Evolutionary conservation across 2,888 invertebrate species (phyloP).

Genomic region (Acronicta alni): DNA sequence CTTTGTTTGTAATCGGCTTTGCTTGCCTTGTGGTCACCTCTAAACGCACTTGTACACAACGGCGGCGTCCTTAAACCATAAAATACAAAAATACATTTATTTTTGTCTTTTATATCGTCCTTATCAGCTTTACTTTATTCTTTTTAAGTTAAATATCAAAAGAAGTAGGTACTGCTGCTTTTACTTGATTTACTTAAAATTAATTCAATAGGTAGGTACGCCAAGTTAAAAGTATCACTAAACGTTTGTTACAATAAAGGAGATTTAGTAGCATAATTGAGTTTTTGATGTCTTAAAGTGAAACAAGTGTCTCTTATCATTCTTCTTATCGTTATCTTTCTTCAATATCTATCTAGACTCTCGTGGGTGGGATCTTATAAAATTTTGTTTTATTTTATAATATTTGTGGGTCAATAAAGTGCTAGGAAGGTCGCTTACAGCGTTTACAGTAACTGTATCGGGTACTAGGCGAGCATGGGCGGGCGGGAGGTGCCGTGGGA

Average conservation of each 20-base stretch:
- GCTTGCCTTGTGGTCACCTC: slow-evolving; percentile 64
- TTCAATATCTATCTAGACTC: not conserved
- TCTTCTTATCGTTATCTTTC: not conserved
- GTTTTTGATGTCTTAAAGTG: slow-evolving; percentile 29
- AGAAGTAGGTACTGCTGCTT: slow-evolving; percentile 7
- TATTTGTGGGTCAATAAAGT: slow-evolving; percentile 5
- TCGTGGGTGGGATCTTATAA: too few species aligned
- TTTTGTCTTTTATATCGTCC: slow-evolving; percentile 23
- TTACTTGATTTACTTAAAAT: slow-evolving; percentile 33
- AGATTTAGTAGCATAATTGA: slow-evolving; percentile 24
- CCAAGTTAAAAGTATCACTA: slow-evolving; percentile 28
- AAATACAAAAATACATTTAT: slow-evolving; percentile 34
- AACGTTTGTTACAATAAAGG: slow-evolving; percentile 35
- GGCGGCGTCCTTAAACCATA: slow-evolving; percentile 17
- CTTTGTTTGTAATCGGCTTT: slow-evolving; percentile 84
- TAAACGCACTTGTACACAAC: slow-evolving; percentile 42
- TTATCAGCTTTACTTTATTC: slow-evolving; percentile 32
- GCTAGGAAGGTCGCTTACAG: slow-evolving; percentile 53
- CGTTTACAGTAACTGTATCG: slow-evolving; percentile 64
- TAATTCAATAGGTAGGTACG: slow-evolving; percentile 32
- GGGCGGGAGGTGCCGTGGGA: slow-evolving; percentile 55
- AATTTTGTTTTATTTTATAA: not conserved
- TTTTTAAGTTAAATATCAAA: slow-evolving; percentile 18
- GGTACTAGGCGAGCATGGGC: slow-evolving; percentile 77
- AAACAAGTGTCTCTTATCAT: too few species aligned